These are phyloP conservation scores for Scopus umbretta DNA, from an alignment of 2,113 vertebrate genomes.

Conservation along the genomic window DNA sequence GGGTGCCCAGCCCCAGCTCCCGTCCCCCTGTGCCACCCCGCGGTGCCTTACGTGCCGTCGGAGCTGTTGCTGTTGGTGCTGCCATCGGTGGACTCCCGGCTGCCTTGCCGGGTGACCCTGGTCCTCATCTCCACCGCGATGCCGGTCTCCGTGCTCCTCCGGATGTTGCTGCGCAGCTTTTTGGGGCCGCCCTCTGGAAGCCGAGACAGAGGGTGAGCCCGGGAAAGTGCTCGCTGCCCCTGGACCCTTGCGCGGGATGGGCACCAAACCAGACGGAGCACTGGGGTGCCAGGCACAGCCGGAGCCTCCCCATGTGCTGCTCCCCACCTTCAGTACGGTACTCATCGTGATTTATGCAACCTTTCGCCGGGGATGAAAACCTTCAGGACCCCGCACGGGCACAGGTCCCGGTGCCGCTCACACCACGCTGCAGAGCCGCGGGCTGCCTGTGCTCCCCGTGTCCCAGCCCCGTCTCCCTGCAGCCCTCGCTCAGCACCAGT, in stretches of 20 bases:
- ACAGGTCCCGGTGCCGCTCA: rapidly evolving
- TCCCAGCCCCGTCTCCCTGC: neutral
- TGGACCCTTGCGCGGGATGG: rapidly evolving
- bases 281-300: rapidly evolving
- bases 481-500: neutral
- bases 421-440: rapidly evolving
- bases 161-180: slow-evolving; percentile 96
- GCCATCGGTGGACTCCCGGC: slow-evolving; percentile 94
- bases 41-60: slow-evolving; percentile 87
- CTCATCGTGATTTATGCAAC: rapidly evolving
- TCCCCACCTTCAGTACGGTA: rapidly evolving
- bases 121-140: slow-evolving; percentile 98
- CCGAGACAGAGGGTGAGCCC: rapidly evolving
- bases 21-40: rapidly evolving
- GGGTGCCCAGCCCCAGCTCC: neutral
- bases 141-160: slow-evolving; percentile 95
- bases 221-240: rapidly evolving
- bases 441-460: neutral
- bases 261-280: neutral
- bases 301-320: neutral
- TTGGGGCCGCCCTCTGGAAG: slow-evolving; percentile 87
- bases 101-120: slow-evolving; percentile 91
- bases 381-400: rapidly evolving
- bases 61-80: slow-evolving; percentile 99
- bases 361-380: neutral